Evolutionary conservation across 2,113 vertebrate species (phyloP), one percentile per base, ranked within the genome.

Genomic region (Haplochromis burtoni): DNA sequence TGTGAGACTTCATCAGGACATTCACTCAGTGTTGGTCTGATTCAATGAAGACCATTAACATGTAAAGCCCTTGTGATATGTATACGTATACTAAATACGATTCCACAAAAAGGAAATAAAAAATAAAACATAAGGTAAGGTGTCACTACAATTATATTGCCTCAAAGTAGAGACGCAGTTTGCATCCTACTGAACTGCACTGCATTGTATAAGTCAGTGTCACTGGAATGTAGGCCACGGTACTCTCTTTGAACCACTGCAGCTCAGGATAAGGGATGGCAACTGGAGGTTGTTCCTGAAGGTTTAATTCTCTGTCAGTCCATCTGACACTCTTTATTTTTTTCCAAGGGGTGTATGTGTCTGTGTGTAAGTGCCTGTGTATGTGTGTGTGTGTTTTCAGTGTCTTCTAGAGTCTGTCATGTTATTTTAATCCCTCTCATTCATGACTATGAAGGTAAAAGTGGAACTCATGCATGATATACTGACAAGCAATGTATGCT

Each of bases 161-260:
- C 40, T 84, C 47, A 31, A 63, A 87, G 76, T 51, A 86, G 54
- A 49, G 63, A 83, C 38, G 42, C 61, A 63, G 45, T 71, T 24
- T 81, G 9, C 11, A 80, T 40, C 53, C 29, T 8, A 24, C 55
- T 49, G 66, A 81, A 81, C 61, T 85, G 21, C 26, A 68, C 38
- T 57, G 55, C 33, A 68, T 29, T 81, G 51, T 87, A 53, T 80
- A 76, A 80, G 80, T 91, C 87, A 84, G 42, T 87, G 88, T 92
- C 88, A 91, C 59, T 90, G 73, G 85, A 92, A 92, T 93, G 89
- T 93, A 91, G 93, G 89, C 88, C 88, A 90, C 68, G 35, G 80
- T 86, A 82, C 84, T 92, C 88, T 90, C 68, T 83, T 80, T 86
- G 29, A 78, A 88, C 45, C 86, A 85, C 55, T 84, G 61, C 84